Evolutionary conservation across 2,888 invertebrate genomes (phyloP).

Genomic region (Nephrotoma appendiculata): DNA sequence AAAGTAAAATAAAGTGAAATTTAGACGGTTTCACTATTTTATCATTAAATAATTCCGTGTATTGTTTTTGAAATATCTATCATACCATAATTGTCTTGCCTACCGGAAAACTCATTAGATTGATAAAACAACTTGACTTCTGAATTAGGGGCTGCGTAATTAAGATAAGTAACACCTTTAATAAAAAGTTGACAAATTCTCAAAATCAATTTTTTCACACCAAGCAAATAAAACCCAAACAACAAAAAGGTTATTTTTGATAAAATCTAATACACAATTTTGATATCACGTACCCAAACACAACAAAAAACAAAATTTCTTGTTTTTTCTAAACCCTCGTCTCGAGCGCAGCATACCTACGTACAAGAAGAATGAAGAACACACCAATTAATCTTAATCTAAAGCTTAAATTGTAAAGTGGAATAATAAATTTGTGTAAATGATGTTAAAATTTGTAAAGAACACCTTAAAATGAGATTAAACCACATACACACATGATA

Average conservation of each 20-base stretch:
- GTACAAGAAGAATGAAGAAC: not conserved
- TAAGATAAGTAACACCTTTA: not conserved
- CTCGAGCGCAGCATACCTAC: not conserved
- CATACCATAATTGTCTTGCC: too few species aligned
- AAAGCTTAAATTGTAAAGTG: not conserved
- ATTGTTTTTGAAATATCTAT: too few species aligned
- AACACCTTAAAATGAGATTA: not conserved
- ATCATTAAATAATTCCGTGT: too few species aligned
- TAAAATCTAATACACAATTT: not conserved
- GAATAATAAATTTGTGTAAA: not conserved
- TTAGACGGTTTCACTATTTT: too few species aligned
- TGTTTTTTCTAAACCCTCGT: not conserved
- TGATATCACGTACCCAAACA: not conserved
- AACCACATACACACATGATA: not conserved
- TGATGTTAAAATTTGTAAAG: not conserved
- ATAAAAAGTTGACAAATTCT: not conserved
- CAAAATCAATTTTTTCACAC: not conserved
- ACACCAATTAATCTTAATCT: not conserved
- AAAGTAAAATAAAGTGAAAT: too few species aligned
- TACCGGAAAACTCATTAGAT: too few species aligned
- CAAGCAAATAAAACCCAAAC: not conserved
- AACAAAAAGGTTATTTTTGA: not conserved
- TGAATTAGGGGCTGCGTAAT: not conserved
- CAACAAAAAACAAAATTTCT: not conserved
- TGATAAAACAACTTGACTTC: too few species aligned